phyloP scores from a whole-genome alignment of 23 tunicate genomes.

The Phallusia fumigata region DNA sequence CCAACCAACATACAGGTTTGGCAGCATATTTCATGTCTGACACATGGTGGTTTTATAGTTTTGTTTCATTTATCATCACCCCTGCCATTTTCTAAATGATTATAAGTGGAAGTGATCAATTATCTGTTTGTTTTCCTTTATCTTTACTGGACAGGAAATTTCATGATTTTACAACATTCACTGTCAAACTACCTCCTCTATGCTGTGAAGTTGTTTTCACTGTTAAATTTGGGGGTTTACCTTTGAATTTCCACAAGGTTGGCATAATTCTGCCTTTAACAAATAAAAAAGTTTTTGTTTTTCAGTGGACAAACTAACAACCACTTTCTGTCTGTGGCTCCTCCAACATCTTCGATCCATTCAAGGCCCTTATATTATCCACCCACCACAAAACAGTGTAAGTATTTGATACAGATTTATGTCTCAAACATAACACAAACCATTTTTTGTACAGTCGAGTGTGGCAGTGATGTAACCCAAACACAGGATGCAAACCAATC shows the following conservation, averaged over 20 bases:
- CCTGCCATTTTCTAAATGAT: too few relatives aligned
- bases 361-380: slow-evolving; percentile 10
- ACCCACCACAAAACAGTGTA: slow-evolving; percentile 12
- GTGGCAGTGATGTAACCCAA: not conserved
- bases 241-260: not conserved
- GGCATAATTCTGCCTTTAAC: too few relatives aligned
- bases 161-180: too few relatives aligned
- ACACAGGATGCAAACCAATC: too few relatives aligned
- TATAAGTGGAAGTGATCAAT: too few relatives aligned
- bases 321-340: not conserved
- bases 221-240: not conserved
- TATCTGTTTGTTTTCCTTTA: too few relatives aligned
- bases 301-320: slow-evolving; percentile 15
- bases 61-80: too few relatives aligned
- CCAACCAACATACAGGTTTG: slow-evolving; percentile 8
- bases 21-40: not conserved
- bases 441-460: not conserved
- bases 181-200: not conserved
- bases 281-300: not conserved
- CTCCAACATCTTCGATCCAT: slow-evolving; percentile 1
- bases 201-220: not conserved
- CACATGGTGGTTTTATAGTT: too few relatives aligned
- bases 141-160: too few relatives aligned
- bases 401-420: not conserved
- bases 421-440: not conserved